These are phyloP conservation scores for Pararge aegeria DNA, from an alignment of 1,140 invertebrate species.

Conservation along the genomic window DNA sequence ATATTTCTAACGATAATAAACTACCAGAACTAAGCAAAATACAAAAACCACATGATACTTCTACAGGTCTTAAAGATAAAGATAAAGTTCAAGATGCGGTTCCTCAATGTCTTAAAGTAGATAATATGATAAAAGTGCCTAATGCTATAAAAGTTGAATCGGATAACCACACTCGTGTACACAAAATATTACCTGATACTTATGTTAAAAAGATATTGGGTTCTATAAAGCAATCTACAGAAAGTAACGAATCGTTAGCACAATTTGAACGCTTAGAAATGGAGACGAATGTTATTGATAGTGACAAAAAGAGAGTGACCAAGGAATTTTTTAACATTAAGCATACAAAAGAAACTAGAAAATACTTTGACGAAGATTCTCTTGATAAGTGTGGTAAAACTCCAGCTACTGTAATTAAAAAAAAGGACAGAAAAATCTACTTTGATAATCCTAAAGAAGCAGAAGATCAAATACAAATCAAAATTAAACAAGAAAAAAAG, in stretches of 20 bases:
- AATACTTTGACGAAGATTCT: conserved; percentile 37
- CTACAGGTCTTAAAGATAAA: too few species aligned
- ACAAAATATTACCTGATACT: conserved; percentile 29
- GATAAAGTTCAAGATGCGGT: background rate
- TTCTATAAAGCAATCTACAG: conserved; percentile 33
- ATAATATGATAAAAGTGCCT: background rate
- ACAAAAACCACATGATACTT: background rate
- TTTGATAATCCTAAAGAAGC: conserved; percentile 37
- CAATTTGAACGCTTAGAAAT: conserved; percentile 62
- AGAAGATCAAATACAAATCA: background rate
- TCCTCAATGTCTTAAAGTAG: too few species aligned
- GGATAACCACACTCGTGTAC: background rate
- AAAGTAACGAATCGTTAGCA: conserved; percentile 47
- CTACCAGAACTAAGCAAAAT: background rate
- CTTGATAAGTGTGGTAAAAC: conserved; percentile 12
- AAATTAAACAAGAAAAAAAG: background rate
- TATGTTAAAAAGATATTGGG: conserved; percentile 41
- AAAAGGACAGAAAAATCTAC: conserved; percentile 38
- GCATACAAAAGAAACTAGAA: conserved; percentile 42
- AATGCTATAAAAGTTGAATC: background rate
- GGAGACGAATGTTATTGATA: conserved; percentile 34
- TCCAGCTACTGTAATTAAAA: conserved; percentile 17
- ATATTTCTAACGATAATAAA: conserved; percentile 3
- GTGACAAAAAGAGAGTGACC: conserved; percentile 19
- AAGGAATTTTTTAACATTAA: conserved; percentile 35